phyloP scores from a whole-genome alignment of 2,797 vertebrate genomes.

The Acomys russatus region DNA sequence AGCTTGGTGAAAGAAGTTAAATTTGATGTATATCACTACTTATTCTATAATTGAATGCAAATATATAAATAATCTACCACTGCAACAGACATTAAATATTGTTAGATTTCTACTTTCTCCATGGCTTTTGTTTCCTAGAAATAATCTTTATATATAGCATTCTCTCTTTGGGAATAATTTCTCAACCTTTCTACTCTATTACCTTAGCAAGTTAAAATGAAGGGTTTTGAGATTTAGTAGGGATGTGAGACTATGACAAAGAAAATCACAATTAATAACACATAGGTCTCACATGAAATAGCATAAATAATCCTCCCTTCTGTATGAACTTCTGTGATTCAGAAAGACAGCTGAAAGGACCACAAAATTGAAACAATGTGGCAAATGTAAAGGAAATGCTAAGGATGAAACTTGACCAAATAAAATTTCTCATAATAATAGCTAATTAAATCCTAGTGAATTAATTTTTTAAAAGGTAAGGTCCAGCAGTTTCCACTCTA shows the following conservation, averaged over 20 bases:
- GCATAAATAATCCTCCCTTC: neutral
- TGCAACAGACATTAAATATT: neutral
- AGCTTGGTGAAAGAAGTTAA: neutral
- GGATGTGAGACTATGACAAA: neutral
- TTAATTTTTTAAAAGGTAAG: neutral
- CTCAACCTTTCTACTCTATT: constrained; percentile 3
- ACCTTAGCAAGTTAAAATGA: constrained; percentile 7
- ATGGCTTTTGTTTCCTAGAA: constrained; percentile 5
- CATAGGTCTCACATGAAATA: neutral
- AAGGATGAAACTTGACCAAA: neutral
- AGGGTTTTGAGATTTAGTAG: neutral
- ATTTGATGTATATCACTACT: constrained; percentile 17
- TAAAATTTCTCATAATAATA: constrained; percentile 25
- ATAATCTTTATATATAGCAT: constrained; percentile 20
- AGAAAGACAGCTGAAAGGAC: neutral
- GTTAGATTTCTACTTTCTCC: neutral
- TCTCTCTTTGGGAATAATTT: neutral
- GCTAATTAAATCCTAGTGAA: neutral
- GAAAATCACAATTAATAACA: neutral
- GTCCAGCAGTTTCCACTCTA: constrained; percentile 34
- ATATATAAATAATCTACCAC: neutral
- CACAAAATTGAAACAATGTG: neutral
- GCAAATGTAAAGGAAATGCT: neutral
- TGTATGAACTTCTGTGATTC: neutral
- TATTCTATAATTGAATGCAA: constrained; percentile 53